A percentile compares a stretch with the other conserved stretches of the same genome.
These are phyloP conservation scores for Grammomys surdaster DNA, from an alignment of 2,113 vertebrate species.

Conservation along the genomic window DNA sequence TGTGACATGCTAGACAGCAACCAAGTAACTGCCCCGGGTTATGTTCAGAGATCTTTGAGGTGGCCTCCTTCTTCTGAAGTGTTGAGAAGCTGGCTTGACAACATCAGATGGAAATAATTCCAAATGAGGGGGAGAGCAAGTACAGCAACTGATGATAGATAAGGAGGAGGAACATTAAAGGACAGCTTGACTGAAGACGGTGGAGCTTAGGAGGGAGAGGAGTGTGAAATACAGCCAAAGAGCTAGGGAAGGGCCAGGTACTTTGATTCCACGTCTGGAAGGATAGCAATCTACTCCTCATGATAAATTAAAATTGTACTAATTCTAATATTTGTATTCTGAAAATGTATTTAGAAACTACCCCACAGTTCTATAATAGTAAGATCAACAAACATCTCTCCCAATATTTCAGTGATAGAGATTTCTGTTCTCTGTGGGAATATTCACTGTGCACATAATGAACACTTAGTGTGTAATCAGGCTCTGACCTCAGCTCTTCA, in stretches of 20 bases:
- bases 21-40: not conserved
- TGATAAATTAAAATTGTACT: conserved; percentile 26
- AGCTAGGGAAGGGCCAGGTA: not conserved
- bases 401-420: not conserved
- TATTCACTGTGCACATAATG: not conserved
- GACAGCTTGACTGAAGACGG: not conserved
- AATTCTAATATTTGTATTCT: not conserved
- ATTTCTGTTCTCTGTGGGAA: conserved; percentile 24
- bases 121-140: not conserved
- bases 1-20: not conserved
- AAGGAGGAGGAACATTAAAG: not conserved
- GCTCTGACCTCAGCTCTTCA: not conserved
- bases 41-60: not conserved
- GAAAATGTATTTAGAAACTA: conserved; percentile 34
- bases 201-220: not conserved
- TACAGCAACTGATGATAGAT: not conserved
- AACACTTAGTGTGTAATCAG: not conserved
- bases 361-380: not conserved
- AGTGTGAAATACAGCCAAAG: not conserved
- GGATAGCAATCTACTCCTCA: not conserved
- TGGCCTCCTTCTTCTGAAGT: not conserved
- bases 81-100: not conserved
- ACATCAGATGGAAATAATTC: not conserved
- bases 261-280: not conserved
- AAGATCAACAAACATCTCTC: conserved; percentile 21